Evolutionary conservation across 2,797 vertebrate species (phyloP), one percentile per base, ranked within the genome.

Genomic region (Typhlichthys subterraneus): DNA sequence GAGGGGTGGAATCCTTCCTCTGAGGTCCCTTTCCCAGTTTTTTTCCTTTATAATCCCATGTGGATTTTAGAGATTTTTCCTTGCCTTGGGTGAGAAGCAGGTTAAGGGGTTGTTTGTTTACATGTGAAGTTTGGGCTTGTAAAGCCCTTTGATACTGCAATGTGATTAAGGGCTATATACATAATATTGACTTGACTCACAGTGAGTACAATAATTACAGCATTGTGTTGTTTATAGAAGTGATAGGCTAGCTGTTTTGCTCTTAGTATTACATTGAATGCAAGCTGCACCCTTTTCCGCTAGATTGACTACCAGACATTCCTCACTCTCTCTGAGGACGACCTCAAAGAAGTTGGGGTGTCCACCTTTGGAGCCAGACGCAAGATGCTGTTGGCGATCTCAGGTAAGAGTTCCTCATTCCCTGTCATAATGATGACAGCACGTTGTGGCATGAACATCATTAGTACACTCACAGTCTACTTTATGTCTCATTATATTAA

Each of bases 291-390:
- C 6, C 51, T 53, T 23, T 55, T 54, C 53, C 29, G 66, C 53
- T 81, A 94, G 93, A 93, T 94, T 13, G 93, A 94, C 79, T 93
- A 89, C 76, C 93, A 93, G 83, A 94, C 93, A 1, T 94, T 94
- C 78, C 88, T 94, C 59, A 93, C 92, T 2, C 89, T 94, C 64
- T 93, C 93, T 51, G 93, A 94, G 12, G 92, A 94, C 3, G 93
- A 94, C 70, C 86, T 94, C 63, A 94, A 94, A 69, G 93, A 94
- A 83, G 92, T 94, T 48, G 93, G 93, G 0, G 88, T 94, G 54
- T 86, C 79, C 64, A 94, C 93, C 1, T 94, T 94, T 33, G 93
- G 93, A 60, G 93, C 93, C 47, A 83, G 93, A 53, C 89, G 93
- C 72, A 94, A 94, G 83, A 94, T 94, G 93, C 58, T 93, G 9